Conservation (phyloP, 2,797 vertebrate species). For the Sitta carolinensis region DNA sequence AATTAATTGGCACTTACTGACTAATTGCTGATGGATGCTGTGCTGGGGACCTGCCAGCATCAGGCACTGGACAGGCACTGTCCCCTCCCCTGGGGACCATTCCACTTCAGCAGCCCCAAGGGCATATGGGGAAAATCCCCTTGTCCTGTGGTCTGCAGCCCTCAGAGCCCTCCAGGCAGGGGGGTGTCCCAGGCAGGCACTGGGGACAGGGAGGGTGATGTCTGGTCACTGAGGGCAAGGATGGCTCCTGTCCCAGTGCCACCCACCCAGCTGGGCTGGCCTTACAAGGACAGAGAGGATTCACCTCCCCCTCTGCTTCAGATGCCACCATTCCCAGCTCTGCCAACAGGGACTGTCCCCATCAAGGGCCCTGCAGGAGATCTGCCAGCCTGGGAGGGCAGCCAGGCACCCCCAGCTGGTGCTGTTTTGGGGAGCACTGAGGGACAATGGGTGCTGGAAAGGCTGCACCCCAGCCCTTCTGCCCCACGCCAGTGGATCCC, state of each 20-base stretch:
- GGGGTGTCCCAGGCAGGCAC: not conserved
- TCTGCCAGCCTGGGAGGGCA: not conserved
- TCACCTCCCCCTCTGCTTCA: not conserved
- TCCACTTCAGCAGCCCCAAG: not conserved
- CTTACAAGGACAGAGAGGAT: not conserved
- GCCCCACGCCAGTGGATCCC: not conserved
- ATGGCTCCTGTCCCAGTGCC: not conserved
- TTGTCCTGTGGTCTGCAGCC: not conserved
- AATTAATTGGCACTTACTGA: not conserved
- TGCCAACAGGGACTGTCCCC: not conserved
- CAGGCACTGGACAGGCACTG: not conserved
- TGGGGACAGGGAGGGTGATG: not conserved
- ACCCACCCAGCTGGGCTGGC: not conserved
- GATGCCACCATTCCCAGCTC: not conserved
- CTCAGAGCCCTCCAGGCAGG: not conserved
- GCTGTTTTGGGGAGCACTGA: not conserved
- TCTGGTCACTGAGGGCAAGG: not conserved
- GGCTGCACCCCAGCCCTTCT: not conserved
- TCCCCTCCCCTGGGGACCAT: not conserved
- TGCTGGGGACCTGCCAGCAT: not conserved
- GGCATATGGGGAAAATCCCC: accelerated
- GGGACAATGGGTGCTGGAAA: not conserved
- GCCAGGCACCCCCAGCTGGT: not conserved
- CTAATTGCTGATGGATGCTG: not conserved
- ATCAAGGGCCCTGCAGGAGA: not conserved